Percentiles rank a stretch among this genome's conserved stretches.
Conservation (phyloP, 2,113 vertebrate genomes). For the Lepus americanus region DNA sequence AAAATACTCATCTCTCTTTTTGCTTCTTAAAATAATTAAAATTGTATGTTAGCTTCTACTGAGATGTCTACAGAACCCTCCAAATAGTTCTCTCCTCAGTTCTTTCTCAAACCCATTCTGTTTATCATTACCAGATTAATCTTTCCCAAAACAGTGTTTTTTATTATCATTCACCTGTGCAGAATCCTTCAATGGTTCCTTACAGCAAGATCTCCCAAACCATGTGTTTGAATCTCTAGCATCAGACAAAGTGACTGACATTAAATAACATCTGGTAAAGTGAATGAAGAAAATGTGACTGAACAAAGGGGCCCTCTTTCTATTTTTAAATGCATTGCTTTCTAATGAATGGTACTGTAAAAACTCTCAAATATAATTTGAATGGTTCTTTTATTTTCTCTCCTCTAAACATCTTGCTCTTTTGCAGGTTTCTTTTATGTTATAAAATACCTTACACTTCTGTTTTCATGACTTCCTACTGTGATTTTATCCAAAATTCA, state of each 20-base stretch:
- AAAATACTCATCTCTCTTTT: background rate
- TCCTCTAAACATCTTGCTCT: background rate
- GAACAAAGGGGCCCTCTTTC: background rate
- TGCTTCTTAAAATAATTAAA: background rate
- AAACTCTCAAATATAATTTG: background rate
- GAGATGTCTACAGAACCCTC: conserved; percentile 6
- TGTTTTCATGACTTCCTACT: conserved; percentile 1
- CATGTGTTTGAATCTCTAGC: conserved; percentile 17
- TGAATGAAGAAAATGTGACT: conserved; percentile 45
- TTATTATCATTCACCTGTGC: background rate
- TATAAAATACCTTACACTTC: background rate
- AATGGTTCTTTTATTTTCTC: background rate
- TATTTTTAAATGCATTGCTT: conserved; percentile 19
- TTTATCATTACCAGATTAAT: conserved; percentile 23
- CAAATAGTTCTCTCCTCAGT: background rate
- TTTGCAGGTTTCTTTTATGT: conserved; percentile 8
- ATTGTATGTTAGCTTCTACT: background rate
- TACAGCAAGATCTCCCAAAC: background rate
- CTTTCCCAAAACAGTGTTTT: conserved; percentile 23
- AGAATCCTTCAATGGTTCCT: background rate
- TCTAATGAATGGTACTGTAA: conserved; percentile 44
- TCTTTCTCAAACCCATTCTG: background rate
- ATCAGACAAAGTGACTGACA: background rate
- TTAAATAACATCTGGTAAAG: conserved; percentile 13
- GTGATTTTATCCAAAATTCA: conserved; percentile 36